phyloP scores from a whole-genome alignment of 1,140 invertebrate species.

The Lucilia cuprina region DNA sequence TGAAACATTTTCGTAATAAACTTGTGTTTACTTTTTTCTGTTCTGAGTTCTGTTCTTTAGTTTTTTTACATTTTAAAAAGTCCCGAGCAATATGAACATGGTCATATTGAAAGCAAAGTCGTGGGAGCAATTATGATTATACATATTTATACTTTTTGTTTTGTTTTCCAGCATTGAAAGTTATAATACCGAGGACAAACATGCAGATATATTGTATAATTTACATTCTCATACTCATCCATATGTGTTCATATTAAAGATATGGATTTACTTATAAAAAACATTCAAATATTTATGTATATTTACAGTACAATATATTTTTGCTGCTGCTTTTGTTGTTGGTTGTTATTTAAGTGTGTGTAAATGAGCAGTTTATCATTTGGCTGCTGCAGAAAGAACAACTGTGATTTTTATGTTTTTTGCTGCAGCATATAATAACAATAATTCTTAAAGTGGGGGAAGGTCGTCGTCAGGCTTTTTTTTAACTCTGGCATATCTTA shows the following conservation, averaged over 20 bases:
- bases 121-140: constrained; percentile 40
- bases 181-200: neutral
- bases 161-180: neutral
- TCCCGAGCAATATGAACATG: too few relatives aligned
- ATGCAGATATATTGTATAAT: neutral
- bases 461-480: constrained; percentile 45
- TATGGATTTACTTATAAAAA: neutral
- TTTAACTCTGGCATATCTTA: neutral
- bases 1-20: constrained; percentile 12
- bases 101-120: constrained; percentile 23
- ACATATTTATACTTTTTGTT: neutral
- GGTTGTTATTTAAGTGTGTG: constrained; percentile 14
- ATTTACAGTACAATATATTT: neutral
- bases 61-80: neutral
- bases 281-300: neutral
- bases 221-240: neutral
- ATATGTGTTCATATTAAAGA: neutral
- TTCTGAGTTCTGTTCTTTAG: neutral
- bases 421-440: constrained; percentile 60
- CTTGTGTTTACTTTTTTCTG: neutral
- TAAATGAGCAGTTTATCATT: constrained; percentile 32
- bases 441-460: constrained; percentile 62
- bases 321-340: neutral
- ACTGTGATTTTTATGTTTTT: constrained; percentile 58
- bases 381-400: constrained; percentile 33